Evolutionary conservation across 2,797 vertebrate species (phyloP).

Genomic region (Corythornis leucogaster): DNA sequence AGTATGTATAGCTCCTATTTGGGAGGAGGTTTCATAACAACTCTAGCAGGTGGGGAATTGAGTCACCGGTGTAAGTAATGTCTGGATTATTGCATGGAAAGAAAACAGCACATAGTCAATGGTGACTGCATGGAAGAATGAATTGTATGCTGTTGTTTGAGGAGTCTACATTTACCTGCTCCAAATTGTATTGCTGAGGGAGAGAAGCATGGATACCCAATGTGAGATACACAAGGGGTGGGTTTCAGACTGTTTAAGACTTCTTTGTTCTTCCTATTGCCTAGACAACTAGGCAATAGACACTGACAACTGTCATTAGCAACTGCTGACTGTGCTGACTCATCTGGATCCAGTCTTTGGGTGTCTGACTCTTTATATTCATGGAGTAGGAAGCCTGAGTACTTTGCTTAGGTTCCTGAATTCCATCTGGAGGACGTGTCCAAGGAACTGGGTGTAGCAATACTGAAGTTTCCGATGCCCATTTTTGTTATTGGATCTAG

Average conservation of each 20-base stretch:
- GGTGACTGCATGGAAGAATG: neutral
- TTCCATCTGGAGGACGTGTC: neutral
- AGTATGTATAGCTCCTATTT: neutral
- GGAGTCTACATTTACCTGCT: neutral
- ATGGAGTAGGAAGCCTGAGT: neutral
- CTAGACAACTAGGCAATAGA: too few species aligned
- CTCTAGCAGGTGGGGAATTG: neutral
- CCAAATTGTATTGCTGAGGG: neutral
- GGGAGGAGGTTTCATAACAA: neutral
- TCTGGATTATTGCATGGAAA: neutral
- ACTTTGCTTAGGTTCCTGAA: neutral
- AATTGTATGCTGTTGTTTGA: neutral
- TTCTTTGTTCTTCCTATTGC: neutral
- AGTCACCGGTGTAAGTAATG: neutral
- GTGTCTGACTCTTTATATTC: neutral
- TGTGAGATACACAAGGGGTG: neutral
- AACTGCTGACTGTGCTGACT: neutral
- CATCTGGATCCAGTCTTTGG: neutral
- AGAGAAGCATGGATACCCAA: neutral
- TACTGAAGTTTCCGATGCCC: neutral
- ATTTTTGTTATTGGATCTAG: neutral
- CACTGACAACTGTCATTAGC: neutral
- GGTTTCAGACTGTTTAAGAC: neutral
- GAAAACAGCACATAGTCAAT: neutral
- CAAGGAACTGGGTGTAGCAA: neutral